These are phyloP conservation scores for Ormyrus labotus DNA, from an alignment of 2,888 invertebrate species.

Conservation along the genomic window DNA sequence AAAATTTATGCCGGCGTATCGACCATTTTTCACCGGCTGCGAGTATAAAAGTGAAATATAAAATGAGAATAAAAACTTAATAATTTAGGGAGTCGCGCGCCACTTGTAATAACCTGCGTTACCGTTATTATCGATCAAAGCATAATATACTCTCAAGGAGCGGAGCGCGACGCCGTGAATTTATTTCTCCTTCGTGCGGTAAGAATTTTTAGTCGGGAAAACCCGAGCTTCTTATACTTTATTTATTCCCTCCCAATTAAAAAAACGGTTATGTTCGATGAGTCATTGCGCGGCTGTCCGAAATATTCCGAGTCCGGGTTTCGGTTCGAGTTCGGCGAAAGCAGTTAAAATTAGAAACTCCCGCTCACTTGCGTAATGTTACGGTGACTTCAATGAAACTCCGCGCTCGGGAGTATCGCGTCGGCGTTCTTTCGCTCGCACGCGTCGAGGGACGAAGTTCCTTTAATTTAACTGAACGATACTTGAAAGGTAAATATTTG, in stretches of 20 bases:
- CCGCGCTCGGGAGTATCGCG: too few species aligned
- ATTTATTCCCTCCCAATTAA: too few species aligned
- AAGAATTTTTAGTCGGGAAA: neutral
- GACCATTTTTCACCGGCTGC: neutral
- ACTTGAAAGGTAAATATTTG: too few species aligned
- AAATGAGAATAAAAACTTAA: neutral
- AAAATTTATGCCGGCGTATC: too few species aligned
- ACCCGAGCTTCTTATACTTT: neutral
- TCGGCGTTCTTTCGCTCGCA: too few species aligned
- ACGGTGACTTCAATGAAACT: slow-evolving; percentile 26
- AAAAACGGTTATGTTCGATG: too few species aligned
- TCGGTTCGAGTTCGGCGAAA: neutral
- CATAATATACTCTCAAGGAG: neutral
- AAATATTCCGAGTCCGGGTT: too few species aligned
- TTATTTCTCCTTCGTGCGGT: too few species aligned
- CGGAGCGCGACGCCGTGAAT: too few species aligned
- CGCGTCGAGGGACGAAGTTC: too few species aligned
- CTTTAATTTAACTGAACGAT: too few species aligned
- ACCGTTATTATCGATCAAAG: neutral
- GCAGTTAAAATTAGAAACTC: slow-evolving; percentile 21
- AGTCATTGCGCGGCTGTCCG: too few species aligned
- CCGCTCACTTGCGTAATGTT: neutral
- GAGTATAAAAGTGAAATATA: neutral
- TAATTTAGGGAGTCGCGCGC: neutral
- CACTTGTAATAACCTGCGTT: slow-evolving; percentile 3